A percentile compares a stretch with the other conserved stretches of the same genome.
phyloP scores from a whole-genome alignment of 1,140 invertebrate species.

The Eurosta solidaginis region DNA sequence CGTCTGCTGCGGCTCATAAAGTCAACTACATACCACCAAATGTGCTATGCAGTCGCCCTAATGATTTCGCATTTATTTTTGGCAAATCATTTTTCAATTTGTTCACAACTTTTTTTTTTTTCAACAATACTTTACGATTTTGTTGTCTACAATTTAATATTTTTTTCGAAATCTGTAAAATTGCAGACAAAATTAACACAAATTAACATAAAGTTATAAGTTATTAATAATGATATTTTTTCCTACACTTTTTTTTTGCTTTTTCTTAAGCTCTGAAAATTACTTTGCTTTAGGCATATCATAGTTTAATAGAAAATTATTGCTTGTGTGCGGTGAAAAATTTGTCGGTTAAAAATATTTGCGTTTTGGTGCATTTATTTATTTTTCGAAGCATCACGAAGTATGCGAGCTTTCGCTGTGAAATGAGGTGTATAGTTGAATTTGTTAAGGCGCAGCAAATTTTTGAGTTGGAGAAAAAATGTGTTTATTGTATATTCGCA shows the following conservation, averaged over 20 bases:
- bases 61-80: slow-evolving; percentile 30
- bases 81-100: slow-evolving; percentile 33
- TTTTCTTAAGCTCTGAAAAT: background rate
- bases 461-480: too few relatives aligned
- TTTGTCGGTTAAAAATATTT: slow-evolving; percentile 2
- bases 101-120: background rate
- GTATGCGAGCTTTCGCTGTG: background rate
- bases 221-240: slow-evolving; percentile 1
- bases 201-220: background rate
- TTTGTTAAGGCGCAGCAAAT: background rate
- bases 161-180: background rate
- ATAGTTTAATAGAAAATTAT: slow-evolving; percentile 1
- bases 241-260: too few relatives aligned
- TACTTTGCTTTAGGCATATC: background rate
- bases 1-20: background rate
- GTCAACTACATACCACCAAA: background rate
- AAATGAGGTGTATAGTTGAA: background rate
- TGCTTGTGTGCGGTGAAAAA: slow-evolving; percentile 1
- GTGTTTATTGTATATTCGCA: too few relatives aligned
- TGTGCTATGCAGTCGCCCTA: background rate
- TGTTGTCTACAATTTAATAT: too few relatives aligned
- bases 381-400: background rate
- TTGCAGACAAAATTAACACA: slow-evolving; percentile 17
- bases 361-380: slow-evolving; percentile 14
- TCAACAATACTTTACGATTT: background rate